These are phyloP conservation scores for Poeciliopsis gracilis DNA, from an alignment of 2,797 vertebrate genomes.

Conservation along the genomic window DNA sequence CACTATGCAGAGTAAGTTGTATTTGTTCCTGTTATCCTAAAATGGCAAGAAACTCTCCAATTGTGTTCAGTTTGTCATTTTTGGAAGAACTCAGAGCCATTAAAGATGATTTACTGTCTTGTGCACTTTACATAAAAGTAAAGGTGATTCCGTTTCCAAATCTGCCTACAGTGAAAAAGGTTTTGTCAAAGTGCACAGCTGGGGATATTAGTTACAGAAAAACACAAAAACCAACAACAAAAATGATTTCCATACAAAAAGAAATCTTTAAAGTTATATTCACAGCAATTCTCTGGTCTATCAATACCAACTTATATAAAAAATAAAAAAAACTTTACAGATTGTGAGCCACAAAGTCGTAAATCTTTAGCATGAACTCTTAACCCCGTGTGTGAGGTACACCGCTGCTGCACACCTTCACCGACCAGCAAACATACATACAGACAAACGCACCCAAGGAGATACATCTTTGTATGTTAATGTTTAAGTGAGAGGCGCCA, in stretches of 20 bases:
- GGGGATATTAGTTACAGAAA: conserved; percentile 72
- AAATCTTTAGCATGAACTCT: conserved; percentile 39
- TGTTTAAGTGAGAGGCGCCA: conserved; percentile 53
- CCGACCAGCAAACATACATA: conserved; percentile 45
- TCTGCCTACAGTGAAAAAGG: conserved; percentile 71
- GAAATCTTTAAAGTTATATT: conserved; percentile 67
- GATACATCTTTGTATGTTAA: conserved; percentile 55
- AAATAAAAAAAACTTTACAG: conserved; percentile 55
- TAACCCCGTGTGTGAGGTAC: conserved; percentile 20
- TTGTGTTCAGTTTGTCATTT: conserved; percentile 24
- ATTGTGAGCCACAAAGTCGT: conserved; percentile 55
- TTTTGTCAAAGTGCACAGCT: conserved; percentile 79
- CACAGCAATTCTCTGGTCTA: conserved; percentile 77
- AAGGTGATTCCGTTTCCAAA: conserved; percentile 68
- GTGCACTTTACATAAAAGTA: conserved; percentile 61
- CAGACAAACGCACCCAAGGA: conserved; percentile 54
- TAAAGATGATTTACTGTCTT: conserved; percentile 28
- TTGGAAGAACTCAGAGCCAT: background rate
- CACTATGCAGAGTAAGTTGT: background rate
- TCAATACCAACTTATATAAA: conserved; percentile 51
- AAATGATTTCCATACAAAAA: conserved; percentile 68
- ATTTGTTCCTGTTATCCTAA: background rate
- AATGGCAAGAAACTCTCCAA: background rate
- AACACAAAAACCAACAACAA: conserved; percentile 50
- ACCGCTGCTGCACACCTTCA: conserved; percentile 43